phyloP scores from a whole-genome alignment of 2,113 vertebrate genomes.

The Heterocephalus glaber region DNA sequence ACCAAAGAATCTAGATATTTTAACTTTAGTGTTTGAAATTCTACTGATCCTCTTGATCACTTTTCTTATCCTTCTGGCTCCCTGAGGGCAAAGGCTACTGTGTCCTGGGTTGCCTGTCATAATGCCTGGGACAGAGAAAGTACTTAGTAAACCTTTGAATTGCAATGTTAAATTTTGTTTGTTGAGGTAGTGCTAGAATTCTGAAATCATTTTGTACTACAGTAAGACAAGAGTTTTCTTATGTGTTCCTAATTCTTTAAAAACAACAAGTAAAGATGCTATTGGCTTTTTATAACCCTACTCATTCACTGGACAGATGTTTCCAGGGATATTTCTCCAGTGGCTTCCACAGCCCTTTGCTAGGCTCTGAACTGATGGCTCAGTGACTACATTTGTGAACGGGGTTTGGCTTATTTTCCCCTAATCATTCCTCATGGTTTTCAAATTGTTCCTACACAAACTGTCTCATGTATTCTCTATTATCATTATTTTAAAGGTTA shows the following conservation, averaged over 20 bases:
- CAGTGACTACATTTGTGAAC: constrained; percentile 20
- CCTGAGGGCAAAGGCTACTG: neutral
- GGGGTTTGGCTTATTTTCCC: constrained; percentile 25
- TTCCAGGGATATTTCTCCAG: constrained; percentile 17
- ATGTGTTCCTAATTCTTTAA: neutral
- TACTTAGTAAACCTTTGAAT: neutral
- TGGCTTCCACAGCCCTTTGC: neutral
- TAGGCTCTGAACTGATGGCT: constrained; percentile 23
- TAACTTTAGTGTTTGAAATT: constrained; percentile 12
- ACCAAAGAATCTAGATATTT: constrained; percentile 22
- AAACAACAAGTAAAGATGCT: neutral
- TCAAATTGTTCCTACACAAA: constrained; percentile 23
- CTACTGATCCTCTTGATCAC: neutral
- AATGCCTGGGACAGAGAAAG: neutral
- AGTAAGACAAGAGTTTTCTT: neutral
- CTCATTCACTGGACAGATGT: neutral
- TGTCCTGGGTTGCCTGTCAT: neutral
- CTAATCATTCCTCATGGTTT: constrained; percentile 33
- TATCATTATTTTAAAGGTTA: constrained; percentile 44
- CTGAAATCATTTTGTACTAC: constrained; percentile 30
- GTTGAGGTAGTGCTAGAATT: constrained; percentile 9
- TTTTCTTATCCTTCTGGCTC: neutral
- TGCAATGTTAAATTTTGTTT: constrained; percentile 50
- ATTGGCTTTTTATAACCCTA: constrained; percentile 26
- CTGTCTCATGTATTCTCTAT: neutral